Evolutionary conservation across 2,888 invertebrate genomes (phyloP).

Genomic region (Sipha maydis): DNA sequence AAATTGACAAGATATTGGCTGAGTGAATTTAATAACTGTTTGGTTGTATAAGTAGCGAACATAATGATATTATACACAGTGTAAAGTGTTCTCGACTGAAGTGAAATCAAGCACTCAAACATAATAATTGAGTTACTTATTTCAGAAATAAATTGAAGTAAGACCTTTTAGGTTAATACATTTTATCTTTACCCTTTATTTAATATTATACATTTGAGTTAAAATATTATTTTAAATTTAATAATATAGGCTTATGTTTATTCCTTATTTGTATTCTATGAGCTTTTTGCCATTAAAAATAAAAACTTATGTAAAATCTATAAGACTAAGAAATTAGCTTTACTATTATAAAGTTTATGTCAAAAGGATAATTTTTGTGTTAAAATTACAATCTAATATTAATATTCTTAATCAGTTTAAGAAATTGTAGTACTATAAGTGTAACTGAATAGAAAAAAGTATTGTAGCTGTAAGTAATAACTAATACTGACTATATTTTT

Average conservation of each 20-base stretch:
- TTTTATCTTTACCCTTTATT: neutral
- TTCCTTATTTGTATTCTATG: too few species aligned
- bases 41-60: neutral
- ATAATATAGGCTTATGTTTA: too few species aligned
- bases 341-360: too few species aligned
- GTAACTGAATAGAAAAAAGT: neutral
- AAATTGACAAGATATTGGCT: neutral
- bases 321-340: too few species aligned
- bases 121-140: neutral
- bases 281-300: too few species aligned
- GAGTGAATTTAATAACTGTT: slow-evolving; percentile 19
- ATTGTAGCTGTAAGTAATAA: neutral
- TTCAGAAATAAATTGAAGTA: neutral
- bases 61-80: slow-evolving; percentile 14
- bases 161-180: too few species aligned
- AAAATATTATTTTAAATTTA: too few species aligned
- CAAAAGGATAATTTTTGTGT: too few species aligned
- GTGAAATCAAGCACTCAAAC: neutral
- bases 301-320: too few species aligned
- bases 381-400: too few species aligned
- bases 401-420: neutral
- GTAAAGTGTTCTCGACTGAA: slow-evolving; percentile 4
- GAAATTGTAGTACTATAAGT: neutral
- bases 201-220: neutral
- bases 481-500: neutral